Evolutionary conservation across 2,888 invertebrate species (phyloP).

Genomic region (Morpho deidamia): DNA sequence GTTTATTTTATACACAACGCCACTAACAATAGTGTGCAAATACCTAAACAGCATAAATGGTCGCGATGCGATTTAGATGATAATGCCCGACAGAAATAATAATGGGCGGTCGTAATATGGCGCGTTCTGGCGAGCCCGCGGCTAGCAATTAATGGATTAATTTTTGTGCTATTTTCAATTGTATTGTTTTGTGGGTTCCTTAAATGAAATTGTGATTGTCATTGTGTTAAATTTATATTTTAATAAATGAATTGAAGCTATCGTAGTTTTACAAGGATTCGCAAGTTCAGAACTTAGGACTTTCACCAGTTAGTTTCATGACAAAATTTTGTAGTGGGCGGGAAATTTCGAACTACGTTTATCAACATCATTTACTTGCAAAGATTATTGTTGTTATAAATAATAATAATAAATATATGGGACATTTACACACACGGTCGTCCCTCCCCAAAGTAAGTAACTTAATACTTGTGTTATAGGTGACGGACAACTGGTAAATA

Average conservation of each 20-base stretch:
- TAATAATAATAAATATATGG: no score
- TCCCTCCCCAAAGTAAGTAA: no score
- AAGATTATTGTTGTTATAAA: no score
- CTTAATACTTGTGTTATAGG: no score
- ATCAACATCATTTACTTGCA: no score
- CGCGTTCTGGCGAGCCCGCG: constrained; percentile 44
- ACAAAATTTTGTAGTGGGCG: no score
- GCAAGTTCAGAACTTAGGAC: no score
- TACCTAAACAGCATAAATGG: constrained; percentile 75
- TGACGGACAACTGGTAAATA: no score
- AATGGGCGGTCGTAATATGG: constrained; percentile 60
- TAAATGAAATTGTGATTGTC: not conserved
- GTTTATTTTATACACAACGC: constrained; percentile 78
- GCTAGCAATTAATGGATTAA: constrained; percentile 29
- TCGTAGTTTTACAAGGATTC: no score
- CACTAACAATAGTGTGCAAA: constrained; percentile 78
- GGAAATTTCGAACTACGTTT: no score
- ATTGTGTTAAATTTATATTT: not conserved
- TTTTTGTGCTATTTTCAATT: constrained; percentile 23
- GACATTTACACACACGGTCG: no score
- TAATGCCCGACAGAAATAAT: constrained; percentile 70
- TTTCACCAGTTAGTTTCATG: no score
- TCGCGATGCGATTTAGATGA: constrained; percentile 77
- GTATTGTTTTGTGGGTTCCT: not conserved
- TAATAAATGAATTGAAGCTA: not conserved